Conservation (phyloP, 2,888 invertebrate species). For the Silvanus unidentatus region DNA sequence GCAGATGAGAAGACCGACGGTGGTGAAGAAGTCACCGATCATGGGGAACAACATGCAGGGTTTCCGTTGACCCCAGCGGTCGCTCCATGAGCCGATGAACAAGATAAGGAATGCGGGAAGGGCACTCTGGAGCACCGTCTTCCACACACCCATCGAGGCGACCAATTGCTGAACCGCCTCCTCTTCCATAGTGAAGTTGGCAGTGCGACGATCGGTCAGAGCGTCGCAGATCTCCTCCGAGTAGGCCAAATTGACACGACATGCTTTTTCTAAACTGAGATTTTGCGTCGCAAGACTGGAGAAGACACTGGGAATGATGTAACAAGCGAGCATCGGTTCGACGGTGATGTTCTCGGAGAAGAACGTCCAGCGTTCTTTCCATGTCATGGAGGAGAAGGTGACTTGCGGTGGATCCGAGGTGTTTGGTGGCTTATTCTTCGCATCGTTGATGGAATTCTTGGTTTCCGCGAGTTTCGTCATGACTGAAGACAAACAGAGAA, state of each 20-base stretch:
- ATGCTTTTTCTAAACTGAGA: conserved; percentile 79
- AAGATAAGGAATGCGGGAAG: conserved; percentile 75
- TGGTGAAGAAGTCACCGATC: conserved; percentile 72
- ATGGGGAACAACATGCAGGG: conserved; percentile 81
- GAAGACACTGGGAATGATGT: conserved; percentile 58
- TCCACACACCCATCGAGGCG: conserved; percentile 80
- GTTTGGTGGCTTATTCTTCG: too few relatives aligned
- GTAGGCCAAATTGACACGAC: conserved; percentile 72
- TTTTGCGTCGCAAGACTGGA: conserved; percentile 78
- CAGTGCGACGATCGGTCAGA: conserved; percentile 66
- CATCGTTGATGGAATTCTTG: too few relatives aligned
- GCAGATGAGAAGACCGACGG: conserved; percentile 70
- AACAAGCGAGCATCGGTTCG: conserved; percentile 69
- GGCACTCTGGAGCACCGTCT: conserved; percentile 75
- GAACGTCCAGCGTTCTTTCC: conserved; percentile 53
- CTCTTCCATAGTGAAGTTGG: conserved; percentile 58
- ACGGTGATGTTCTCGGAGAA: conserved; percentile 64
- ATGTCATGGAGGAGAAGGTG: conserved; percentile 41
- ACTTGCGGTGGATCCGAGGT: too few relatives aligned
- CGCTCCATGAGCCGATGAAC: conserved; percentile 76
- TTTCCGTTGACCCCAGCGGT: conserved; percentile 62
- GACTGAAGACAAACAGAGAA: too few relatives aligned
- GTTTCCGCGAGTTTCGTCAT: too few relatives aligned
- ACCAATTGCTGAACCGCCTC: conserved; percentile 64
- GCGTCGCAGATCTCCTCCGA: conserved; percentile 71